Evolutionary conservation across 2,797 vertebrate genomes (phyloP).

Genomic region (Ara ararauna): DNA sequence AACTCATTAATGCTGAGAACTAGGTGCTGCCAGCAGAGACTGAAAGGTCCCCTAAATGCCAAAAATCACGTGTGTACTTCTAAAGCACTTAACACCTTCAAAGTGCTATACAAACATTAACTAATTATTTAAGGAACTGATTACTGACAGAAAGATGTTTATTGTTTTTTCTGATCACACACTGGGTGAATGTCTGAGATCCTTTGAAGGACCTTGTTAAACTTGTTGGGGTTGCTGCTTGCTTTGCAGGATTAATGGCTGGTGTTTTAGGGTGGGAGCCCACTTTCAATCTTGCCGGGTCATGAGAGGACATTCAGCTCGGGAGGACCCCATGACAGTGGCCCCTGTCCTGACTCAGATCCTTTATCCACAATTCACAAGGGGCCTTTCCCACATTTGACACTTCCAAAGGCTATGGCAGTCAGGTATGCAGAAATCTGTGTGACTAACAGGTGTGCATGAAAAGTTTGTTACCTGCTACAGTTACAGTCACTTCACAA

Average conservation of each 20-base stretch:
- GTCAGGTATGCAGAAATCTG: not conserved
- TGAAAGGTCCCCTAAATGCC: not conserved
- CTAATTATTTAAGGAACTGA: conserved; percentile 29
- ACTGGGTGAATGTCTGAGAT: not conserved
- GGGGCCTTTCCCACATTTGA: not conserved
- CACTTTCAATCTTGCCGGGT: not conserved
- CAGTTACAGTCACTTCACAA: not conserved
- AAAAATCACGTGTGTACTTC: not conserved
- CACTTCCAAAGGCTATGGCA: not conserved
- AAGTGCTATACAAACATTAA: conserved; percentile 10
- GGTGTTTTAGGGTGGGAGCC: not conserved
- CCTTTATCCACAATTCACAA: not conserved
- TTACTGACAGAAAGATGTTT: not conserved
- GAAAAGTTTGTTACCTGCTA: not conserved
- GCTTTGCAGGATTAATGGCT: not conserved
- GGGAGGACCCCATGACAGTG: not conserved
- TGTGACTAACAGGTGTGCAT: not conserved
- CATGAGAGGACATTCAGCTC: not conserved
- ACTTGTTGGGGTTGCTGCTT: not conserved
- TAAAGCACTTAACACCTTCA: not conserved
- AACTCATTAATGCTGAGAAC: not conserved
- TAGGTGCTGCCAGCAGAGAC: not conserved
- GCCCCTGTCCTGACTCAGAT: not conserved
- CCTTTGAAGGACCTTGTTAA: not conserved
- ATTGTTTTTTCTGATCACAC: not conserved